A percentile compares a stretch with the other conserved stretches of the same genome.
phyloP scores from a whole-genome alignment of 2,797 vertebrate species.

The Knipowitschia caucasica region DNA sequence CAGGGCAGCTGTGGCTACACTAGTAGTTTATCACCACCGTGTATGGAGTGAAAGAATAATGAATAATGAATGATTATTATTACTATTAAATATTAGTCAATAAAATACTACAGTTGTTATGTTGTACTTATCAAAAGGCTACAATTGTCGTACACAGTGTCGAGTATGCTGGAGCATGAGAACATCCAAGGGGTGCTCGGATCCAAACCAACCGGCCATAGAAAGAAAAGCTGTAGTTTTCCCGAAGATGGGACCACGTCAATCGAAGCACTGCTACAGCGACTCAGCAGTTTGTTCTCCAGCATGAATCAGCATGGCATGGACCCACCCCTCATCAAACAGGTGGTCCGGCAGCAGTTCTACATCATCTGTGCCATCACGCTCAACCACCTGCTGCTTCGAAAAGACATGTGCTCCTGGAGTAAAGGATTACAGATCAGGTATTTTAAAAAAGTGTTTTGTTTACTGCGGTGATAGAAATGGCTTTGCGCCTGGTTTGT shows the following conservation, averaged over 20 bases:
- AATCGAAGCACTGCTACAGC: constrained; percentile 86
- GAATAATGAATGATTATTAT: too few relatives aligned
- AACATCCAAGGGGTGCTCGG: constrained; percentile 89
- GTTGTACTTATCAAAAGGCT: neutral
- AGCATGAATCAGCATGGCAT: constrained; percentile 89
- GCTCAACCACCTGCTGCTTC: constrained; percentile 91
- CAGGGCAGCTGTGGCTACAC: too few relatives aligned
- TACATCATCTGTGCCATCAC: constrained; percentile 89
- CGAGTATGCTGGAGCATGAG: constrained; percentile 95
- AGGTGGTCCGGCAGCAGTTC: constrained; percentile 90
- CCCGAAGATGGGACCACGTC: constrained; percentile 83
- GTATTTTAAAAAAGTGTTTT: constrained; percentile 52
- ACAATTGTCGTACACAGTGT: constrained; percentile 69
- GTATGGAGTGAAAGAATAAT: too few relatives aligned
- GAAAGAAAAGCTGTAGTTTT: constrained; percentile 86
- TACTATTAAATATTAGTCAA: too few relatives aligned
- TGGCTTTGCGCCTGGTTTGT: too few relatives aligned
- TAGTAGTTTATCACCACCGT: too few relatives aligned
- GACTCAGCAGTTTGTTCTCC: constrained; percentile 83
- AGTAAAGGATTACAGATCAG: constrained; percentile 98
- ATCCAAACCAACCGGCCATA: constrained; percentile 89
- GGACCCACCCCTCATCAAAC: constrained; percentile 87
- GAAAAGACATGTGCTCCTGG: constrained; percentile 99
- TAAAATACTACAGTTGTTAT: too few relatives aligned
- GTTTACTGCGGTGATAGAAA: too few relatives aligned